phyloP scores from a whole-genome alignment of 1,140 invertebrate genomes.

The Sinonovacula constricta region DNA sequence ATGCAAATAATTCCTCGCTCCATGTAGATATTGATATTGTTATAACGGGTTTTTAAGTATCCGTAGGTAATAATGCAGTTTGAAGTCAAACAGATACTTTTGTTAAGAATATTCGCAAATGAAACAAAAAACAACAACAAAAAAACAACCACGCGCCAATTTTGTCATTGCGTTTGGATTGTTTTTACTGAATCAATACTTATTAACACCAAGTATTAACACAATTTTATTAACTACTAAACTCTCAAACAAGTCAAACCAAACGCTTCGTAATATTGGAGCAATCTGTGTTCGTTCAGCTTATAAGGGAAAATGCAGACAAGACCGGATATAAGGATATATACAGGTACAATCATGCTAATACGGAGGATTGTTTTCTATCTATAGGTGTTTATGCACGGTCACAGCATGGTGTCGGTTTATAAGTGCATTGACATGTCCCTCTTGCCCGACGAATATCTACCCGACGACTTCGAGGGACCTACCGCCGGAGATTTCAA shows the following conservation, averaged over 20 bases:
- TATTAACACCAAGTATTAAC: no score
- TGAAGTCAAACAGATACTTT: no score
- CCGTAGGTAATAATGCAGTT: no score
- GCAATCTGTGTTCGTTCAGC: not conserved
- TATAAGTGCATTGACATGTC: constrained; percentile 55
- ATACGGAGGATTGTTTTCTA: no score
- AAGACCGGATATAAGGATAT: not conserved
- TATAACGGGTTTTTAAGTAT: no score
- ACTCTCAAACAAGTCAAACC: not conserved
- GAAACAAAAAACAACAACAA: no score
- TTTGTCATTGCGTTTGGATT: no score
- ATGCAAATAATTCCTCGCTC: no score
- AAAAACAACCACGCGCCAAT: no score
- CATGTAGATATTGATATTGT: no score
- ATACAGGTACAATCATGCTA: not conserved
- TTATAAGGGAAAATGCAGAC: not conserved
- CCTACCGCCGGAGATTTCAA: constrained; percentile 40
- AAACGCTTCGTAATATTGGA: not conserved
- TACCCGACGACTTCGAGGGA: constrained; percentile 57
- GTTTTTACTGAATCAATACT: no score
- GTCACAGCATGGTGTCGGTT: constrained; percentile 54
- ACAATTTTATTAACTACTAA: not conserved
- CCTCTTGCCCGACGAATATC: constrained; percentile 58
- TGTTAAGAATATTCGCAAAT: no score
- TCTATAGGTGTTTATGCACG: constrained; percentile 57